Base-by-base conservation (phyloP, 2,888 invertebrate genomes). In the Epinotia brunnichana region DNA sequence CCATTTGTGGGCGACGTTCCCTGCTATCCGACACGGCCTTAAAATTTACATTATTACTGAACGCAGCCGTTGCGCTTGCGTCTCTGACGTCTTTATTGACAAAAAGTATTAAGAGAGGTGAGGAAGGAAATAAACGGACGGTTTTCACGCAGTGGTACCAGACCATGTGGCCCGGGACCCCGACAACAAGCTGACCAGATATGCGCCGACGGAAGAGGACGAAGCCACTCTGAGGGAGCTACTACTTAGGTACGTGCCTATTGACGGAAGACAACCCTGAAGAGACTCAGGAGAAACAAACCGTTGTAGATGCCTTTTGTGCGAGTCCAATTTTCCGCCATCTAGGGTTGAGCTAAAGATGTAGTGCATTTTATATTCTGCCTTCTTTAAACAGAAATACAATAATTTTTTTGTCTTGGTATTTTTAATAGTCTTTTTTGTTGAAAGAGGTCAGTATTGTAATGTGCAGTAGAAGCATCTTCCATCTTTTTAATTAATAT, bases 181-280 rank as follows among this genome's bases (percentile, higher is more conserved):
- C 90, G 94, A 94, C 88, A 91, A 93, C 88, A 94, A 94, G 94
- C 94, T 94, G 93, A 95, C 95, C 94, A 95, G 96, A 95, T 95
- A 96, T 96, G 96, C 95, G 95, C 95, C 96, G 96, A 94, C 95
- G 95, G 95, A 96, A 94, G 97, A 97, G 94, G 97, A 97, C 95
- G 97, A 97, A 95, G 96, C 97, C 93, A 97, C 97, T 95, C 96
- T 97, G 94, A 97, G 97, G 95, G 97, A 97, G 96, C 96, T 97
- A 95, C 97, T 97, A 94, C 96, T 97, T 96, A 97, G 97, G 97
- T 96, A 96, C 93, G 92, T 90, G 66, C 51, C 24, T 51, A 35
- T 35, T 35, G 9, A 35, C 51, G 51, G 63, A 39, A 19, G 85
- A 84, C 83, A 81, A 86, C 85, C 81, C 78, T 90, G 89, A 66